phyloP scores from a whole-genome alignment of 2,113 vertebrate species.

The Rhegmatorhina hoffmannsi region DNA sequence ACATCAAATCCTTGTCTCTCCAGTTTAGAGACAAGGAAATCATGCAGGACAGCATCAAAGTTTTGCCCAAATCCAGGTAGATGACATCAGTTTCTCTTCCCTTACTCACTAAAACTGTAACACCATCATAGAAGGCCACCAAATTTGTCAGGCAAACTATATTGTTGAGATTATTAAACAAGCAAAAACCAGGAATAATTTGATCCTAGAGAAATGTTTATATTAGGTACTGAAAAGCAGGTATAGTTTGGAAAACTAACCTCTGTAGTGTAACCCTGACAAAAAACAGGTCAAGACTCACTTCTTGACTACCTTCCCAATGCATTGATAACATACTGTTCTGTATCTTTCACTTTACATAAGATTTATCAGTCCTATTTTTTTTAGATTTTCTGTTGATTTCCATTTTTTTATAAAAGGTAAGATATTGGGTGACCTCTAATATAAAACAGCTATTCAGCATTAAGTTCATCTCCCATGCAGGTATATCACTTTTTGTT shows the following conservation, averaged over 20 bases:
- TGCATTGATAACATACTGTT: neutral
- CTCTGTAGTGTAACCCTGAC: neutral
- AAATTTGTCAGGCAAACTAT: neutral
- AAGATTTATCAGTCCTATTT: neutral
- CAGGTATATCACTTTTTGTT: neutral
- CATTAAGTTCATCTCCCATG: neutral
- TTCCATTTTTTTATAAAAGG: neutral
- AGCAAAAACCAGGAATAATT: neutral
- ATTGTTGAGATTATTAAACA: neutral
- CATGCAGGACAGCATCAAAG: neutral
- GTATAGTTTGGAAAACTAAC: neutral
- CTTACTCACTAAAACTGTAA: neutral
- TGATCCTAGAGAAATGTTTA: neutral
- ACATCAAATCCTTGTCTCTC: neutral
- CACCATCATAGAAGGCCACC: neutral
- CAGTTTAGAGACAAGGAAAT: neutral
- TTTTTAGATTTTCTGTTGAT: neutral
- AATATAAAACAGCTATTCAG: neutral
- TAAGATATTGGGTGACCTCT: neutral
- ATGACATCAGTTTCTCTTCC: neutral
- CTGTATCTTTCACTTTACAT: neutral
- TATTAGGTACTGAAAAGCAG: neutral
- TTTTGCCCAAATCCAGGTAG: neutral
- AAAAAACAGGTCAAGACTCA: neutral
- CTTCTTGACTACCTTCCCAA: neutral